Evolutionary conservation across 1,140 invertebrate genomes (phyloP), one percentile per base, ranked within the genome.

Genomic region (Conus betulinus): DNA sequence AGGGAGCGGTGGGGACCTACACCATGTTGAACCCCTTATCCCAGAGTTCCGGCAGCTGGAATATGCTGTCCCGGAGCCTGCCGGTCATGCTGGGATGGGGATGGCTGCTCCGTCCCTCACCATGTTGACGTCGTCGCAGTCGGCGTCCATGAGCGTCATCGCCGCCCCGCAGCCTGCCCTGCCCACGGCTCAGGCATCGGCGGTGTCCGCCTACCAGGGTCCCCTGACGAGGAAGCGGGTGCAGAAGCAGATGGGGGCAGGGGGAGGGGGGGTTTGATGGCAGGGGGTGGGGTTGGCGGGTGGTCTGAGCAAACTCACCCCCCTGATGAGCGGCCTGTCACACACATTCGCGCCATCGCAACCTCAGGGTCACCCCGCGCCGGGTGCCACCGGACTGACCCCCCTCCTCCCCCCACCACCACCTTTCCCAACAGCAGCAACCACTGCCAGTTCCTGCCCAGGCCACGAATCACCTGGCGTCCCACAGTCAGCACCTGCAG

Each of bases 151-250:
- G 55, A 20, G 52, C 25, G 17, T 53, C 3, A 25, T 60, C 8
- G 51, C 78, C 27, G 6, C 55, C 5, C 71, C 67, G 5, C 85
- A n/a, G 52, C 7, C n/a, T 25, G 71, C 25, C 71, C 51, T 10
- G n/a, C 74, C 51, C 51, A 13, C 17, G 51, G 11, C 67, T 13
- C 17, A 17, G 52, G 79, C 10, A 13, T 81, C 79, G 1, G 79
- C 51, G 20, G 5, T 53, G 79, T 52, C 84, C 3, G 15, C 57
- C 57, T 87, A 87, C 85, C 85, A 87, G 25, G 85, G 85, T 15
- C 85, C 85, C 15, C 67, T 87, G 51, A 87, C 85, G 15, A 78
- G 85, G n/a, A 87, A 25, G 39, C 39, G 39, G 71, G 85, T 3
- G 27, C 79, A 17, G 39, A 81, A 84, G 25, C 85, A 87, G 74